Conservation (phyloP, 2,797 vertebrate genomes). For the Hyperoplus lanceolatus region DNA sequence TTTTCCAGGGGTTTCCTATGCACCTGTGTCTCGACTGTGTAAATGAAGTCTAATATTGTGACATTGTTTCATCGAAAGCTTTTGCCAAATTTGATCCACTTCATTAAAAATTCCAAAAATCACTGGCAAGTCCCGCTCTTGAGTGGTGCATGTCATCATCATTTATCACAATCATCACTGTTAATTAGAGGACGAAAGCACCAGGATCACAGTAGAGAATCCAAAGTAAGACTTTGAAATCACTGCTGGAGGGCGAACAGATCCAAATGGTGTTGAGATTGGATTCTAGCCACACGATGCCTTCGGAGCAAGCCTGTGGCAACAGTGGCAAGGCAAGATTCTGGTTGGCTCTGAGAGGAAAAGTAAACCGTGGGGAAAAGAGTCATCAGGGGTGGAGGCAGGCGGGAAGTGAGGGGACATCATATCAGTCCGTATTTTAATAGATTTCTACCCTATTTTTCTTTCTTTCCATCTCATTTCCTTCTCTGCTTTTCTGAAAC, state of each 20-base stretch:
- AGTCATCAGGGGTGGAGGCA: slow-evolving; percentile 30
- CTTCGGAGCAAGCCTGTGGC: slow-evolving; percentile 55
- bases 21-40: slow-evolving; percentile 9
- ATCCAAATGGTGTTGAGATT: slow-evolving; percentile 55
- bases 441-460: slow-evolving; percentile 18
- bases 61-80: background rate
- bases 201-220: slow-evolving; percentile 33
- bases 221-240: slow-evolving; percentile 38
- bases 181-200: slow-evolving; percentile 39
- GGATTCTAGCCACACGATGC: slow-evolving; percentile 55
- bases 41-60: background rate
- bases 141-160: slow-evolving; percentile 37
- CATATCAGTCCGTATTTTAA: slow-evolving; percentile 26
- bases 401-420: slow-evolving; percentile 6
- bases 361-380: slow-evolving; percentile 40
- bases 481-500: slow-evolving; percentile 47
- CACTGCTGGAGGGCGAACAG: slow-evolving; percentile 45
- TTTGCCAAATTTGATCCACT: slow-evolving; percentile 8
- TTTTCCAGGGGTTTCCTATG: slow-evolving; percentile 4
- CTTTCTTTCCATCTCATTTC: slow-evolving; percentile 28
- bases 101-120: slow-evolving; percentile 41
- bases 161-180: slow-evolving; percentile 42
- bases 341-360: slow-evolving; percentile 38
- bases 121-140: slow-evolving; percentile 12
- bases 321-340: slow-evolving; percentile 51